These are phyloP conservation scores for Mobula hypostoma DNA, from an alignment of 2,113 vertebrate genomes.

Conservation along the genomic window DNA sequence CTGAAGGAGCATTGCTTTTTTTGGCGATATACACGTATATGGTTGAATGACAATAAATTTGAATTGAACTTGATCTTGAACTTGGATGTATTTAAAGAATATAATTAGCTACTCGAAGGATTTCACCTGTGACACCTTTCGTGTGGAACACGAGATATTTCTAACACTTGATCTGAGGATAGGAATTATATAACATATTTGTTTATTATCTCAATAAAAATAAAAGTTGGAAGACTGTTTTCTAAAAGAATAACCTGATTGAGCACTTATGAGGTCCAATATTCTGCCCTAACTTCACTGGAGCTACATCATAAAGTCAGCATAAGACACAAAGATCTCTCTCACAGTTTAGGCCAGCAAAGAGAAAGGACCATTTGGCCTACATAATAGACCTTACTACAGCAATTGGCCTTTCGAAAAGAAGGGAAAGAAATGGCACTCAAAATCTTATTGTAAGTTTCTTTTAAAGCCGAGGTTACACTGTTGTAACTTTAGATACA, in stretches of 20 bases:
- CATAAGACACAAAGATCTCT: background rate
- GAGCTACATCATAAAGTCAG: background rate
- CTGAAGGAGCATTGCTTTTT: no score
- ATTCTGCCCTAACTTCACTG: background rate
- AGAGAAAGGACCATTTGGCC: background rate
- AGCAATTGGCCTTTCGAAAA: background rate
- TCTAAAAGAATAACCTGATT: background rate
- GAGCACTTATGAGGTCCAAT: background rate
- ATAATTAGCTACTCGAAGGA: background rate
- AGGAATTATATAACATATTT: background rate
- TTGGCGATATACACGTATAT: no score
- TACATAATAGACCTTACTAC: background rate
- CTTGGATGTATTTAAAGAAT: background rate
- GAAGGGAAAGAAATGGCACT: background rate
- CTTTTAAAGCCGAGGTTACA: background rate
- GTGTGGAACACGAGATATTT: background rate
- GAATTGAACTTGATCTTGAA: no score
- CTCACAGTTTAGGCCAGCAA: background rate
- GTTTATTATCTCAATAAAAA: background rate
- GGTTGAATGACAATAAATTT: no score
- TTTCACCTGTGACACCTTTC: background rate
- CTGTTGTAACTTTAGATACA: background rate
- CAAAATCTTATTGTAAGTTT: background rate
- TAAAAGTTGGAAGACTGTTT: background rate
- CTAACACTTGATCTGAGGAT: background rate